A percentile compares a stretch with the other conserved stretches of the same genome.
These are phyloP conservation scores for Pseudonaja textilis DNA, from an alignment of 2,113 vertebrate species.

Conservation along the genomic window DNA sequence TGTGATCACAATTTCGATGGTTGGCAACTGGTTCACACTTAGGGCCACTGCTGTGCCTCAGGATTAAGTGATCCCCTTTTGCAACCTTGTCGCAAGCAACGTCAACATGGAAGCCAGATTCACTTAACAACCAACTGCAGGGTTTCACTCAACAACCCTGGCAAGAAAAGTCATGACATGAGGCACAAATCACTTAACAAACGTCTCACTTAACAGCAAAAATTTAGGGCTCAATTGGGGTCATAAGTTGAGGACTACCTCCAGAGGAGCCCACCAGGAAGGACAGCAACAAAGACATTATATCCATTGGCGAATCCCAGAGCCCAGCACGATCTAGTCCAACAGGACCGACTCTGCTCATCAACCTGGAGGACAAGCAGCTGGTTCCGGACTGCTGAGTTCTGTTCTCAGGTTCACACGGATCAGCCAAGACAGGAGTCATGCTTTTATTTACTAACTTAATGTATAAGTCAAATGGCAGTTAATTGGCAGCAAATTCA, in stretches of 20 bases:
- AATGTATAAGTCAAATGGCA: background rate
- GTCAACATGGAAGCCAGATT: background rate
- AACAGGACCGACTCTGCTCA: background rate
- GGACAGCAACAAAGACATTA: background rate
- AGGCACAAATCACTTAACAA: background rate
- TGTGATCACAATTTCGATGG: background rate
- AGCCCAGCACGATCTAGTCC: background rate
- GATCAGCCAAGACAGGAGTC: background rate
- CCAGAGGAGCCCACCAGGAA: background rate
- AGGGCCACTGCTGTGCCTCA: background rate
- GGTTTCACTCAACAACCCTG: background rate
- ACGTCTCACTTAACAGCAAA: background rate
- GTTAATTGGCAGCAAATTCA: background rate
- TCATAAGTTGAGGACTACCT: background rate
- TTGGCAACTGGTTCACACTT: background rate
- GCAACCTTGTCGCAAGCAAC: background rate
- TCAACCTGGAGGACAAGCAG: background rate
- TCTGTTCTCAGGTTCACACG: background rate
- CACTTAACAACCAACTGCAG: background rate
- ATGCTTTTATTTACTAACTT: background rate
- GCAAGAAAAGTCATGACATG: background rate
- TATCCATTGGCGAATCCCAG: too few relatives aligned
- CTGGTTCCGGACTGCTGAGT: background rate
- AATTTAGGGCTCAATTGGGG: background rate
- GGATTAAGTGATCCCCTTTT: background rate